Percentiles rank a stretch among this genome's conserved stretches.
Evolutionary conservation across 1,140 invertebrate species (phyloP).

Genomic region (Trinorchestia longiramus): DNA sequence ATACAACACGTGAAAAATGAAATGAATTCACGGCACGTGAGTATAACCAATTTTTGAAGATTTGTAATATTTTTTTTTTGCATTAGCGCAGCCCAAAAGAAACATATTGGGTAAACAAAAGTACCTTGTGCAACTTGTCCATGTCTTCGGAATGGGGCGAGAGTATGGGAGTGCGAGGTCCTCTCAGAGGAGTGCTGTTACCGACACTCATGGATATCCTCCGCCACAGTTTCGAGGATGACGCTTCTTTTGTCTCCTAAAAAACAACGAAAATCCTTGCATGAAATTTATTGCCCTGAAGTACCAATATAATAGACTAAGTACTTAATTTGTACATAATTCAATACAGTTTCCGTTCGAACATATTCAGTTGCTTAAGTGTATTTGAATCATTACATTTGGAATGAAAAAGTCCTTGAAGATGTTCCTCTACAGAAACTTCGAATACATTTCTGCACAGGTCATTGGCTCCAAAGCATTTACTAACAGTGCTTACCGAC

Average conservation of each 20-base stretch:
- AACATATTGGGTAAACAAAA: background rate
- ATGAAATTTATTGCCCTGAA: background rate
- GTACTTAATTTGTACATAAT: too few species aligned
- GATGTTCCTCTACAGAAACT: too few species aligned
- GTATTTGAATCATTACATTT: too few species aligned
- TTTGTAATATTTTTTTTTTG: background rate
- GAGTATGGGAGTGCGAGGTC: slow-evolving; percentile 72
- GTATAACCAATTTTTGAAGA: background rate
- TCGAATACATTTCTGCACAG: too few species aligned
- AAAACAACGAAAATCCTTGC: slow-evolving; percentile 24
- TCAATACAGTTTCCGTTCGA: too few species aligned
- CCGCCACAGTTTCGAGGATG: slow-evolving; percentile 87
- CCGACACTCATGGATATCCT: slow-evolving; percentile 79
- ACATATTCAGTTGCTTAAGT: too few species aligned
- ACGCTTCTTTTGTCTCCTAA: slow-evolving; percentile 87
- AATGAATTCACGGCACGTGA: background rate
- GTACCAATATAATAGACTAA: too few species aligned
- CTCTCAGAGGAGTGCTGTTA: slow-evolving; percentile 74
- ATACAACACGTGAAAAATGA: background rate
- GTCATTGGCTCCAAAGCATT: too few species aligned
- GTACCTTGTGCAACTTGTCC: slow-evolving; percentile 42
- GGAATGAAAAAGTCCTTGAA: too few species aligned
- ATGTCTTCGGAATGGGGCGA: slow-evolving; percentile 87
- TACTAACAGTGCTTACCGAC: too few species aligned
- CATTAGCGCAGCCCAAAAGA: background rate